Evolutionary conservation across 30 jellyfish, hydroid and myxozoan genomes (phyloP), one percentile per base, ranked within the genome.

Genomic region (Hydra vulgaris): DNA sequence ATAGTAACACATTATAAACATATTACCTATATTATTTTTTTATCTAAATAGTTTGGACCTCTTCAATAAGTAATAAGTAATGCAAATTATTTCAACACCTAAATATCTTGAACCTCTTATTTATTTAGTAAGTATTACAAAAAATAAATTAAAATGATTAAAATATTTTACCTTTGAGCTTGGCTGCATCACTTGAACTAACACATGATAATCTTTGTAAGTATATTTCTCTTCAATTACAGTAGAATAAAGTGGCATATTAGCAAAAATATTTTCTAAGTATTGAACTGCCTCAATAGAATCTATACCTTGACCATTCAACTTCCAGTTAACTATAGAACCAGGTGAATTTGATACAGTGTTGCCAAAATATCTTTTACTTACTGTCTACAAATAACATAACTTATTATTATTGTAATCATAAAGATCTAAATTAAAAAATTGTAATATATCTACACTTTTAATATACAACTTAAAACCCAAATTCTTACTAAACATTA

Each of bases 161-260:
- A 40, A 40, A 40, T 40, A 40, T 40, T 40, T 40, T 12, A 40
- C 61, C 12, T 40, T 40, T 3, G 12, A 3, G 61, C 61, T 40
- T 12, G 61, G 61, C 15, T 68, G 75, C 15, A 3, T 23, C 12
- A 68, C 75, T 17, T 89, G 87, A 1, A 91, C 98, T 7, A 91
- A 52, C 7, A 95, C 98, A 15, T 79, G 92, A 78, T 91, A 91
- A 7, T 83, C 95, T 8, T 20, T 71, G 3, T 54, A 89, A 21
- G 52, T 23, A 8, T 54, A 19, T 23, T 53, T 67, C 70, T 91
- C 98, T 70, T 91, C 98, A 54, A 91, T 79, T 0, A 91, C 92
- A 40, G 81, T 87, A 7, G 95, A 85, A 52, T 85, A 76, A 18
- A 91, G 72, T 88, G 88, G 78, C 61, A 73, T 84, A 19, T 7